phyloP scores from a whole-genome alignment of 2,888 invertebrate species.

The Sisyra terminalis region DNA sequence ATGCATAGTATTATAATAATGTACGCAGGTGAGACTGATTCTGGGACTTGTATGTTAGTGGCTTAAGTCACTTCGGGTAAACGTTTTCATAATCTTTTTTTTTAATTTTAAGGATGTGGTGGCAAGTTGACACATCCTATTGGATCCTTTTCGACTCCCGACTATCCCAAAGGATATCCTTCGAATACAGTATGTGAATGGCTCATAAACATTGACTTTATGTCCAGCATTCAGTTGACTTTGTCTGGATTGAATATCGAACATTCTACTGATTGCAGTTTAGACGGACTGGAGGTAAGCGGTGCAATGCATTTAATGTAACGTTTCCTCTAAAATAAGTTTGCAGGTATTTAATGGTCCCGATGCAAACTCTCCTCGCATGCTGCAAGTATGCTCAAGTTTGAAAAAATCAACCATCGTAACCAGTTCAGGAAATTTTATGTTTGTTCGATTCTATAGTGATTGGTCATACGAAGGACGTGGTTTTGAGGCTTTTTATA shows the following conservation, averaged over 20 bases:
- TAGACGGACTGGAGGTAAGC: slow-evolving; percentile 41
- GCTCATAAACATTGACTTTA: slow-evolving; percentile 50
- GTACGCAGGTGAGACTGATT: too few relatives aligned
- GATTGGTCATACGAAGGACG: slow-evolving; percentile 35
- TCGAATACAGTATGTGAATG: slow-evolving; percentile 50
- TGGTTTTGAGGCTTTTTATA: slow-evolving; percentile 48
- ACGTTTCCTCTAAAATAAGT: slow-evolving; percentile 5
- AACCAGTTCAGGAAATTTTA: slow-evolving; percentile 47
- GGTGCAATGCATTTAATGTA: not conserved
- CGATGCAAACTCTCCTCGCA: slow-evolving; percentile 34
- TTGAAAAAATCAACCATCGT: slow-evolving; percentile 23
- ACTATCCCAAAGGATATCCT: slow-evolving; percentile 41
- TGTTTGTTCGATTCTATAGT: slow-evolving; percentile 51
- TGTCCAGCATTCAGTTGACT: slow-evolving; percentile 45
- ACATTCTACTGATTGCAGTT: slow-evolving; percentile 34
- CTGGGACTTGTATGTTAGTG: too few relatives aligned
- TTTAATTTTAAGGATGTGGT: slow-evolving; percentile 40
- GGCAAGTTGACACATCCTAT: slow-evolving; percentile 36
- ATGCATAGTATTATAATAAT: too few relatives aligned
- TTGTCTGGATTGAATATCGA: slow-evolving; percentile 48
- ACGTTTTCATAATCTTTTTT: too few relatives aligned
- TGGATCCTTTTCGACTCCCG: slow-evolving; percentile 45
- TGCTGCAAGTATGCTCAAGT: slow-evolving; percentile 44
- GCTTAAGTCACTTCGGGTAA: too few relatives aligned
- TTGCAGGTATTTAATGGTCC: slow-evolving; percentile 42